Evolutionary conservation across 2,797 vertebrate genomes (phyloP).

Genomic region (Pelochelys cantorii): DNA sequence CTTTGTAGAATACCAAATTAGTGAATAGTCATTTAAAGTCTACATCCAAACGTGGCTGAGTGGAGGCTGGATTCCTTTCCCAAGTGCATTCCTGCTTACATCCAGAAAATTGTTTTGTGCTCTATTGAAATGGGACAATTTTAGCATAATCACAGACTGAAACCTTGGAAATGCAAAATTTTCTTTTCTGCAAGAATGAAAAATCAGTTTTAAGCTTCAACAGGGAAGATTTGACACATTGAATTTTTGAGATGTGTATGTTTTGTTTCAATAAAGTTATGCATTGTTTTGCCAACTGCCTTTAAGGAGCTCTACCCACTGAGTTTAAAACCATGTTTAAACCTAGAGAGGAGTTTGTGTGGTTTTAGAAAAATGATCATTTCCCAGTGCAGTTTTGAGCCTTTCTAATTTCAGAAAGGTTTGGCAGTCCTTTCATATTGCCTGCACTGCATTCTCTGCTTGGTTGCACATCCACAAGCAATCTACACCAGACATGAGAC

Average conservation of each 20-base stretch:
- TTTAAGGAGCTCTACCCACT: neutral
- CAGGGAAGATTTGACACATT: neutral
- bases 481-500: neutral
- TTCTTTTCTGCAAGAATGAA: neutral
- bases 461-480: neutral
- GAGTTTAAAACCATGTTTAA: neutral
- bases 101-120: neutral
- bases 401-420: neutral
- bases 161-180: neutral
- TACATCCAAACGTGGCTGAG: neutral
- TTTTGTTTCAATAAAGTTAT: neutral
- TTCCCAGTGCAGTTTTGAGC: neutral
- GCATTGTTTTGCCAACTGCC: neutral
- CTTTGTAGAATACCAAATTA: neutral
- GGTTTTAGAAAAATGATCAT: neutral
- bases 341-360: neutral
- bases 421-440: neutral
- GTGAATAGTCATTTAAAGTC: neutral
- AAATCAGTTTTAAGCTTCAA: neutral
- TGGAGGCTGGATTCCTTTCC: neutral
- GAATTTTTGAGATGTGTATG: neutral
- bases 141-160: neutral
- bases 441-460: neutral
- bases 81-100: conserved; percentile 17
- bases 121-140: neutral